A percentile compares a stretch with the other conserved stretches of the same genome.
Conservation (phyloP, 2,113 vertebrate species). For the Apus apus region DNA sequence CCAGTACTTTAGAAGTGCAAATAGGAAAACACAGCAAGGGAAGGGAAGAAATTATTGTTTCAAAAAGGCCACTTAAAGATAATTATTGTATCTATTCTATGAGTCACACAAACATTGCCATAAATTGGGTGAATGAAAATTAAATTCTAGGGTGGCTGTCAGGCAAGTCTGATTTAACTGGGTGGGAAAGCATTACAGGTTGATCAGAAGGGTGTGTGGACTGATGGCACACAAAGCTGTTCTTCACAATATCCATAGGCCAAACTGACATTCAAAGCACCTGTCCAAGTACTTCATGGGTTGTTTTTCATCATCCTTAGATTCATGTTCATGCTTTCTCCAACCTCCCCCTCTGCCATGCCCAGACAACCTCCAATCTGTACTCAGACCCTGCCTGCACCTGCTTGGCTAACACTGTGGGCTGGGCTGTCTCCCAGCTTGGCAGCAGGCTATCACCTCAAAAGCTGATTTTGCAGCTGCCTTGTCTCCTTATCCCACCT, state of each 20-base stretch:
- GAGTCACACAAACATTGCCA: not conserved
- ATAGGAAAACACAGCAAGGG: not conserved
- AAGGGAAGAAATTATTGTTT: not conserved
- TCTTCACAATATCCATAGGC: not conserved
- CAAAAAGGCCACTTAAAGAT: not conserved
- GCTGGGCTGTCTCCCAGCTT: not conserved
- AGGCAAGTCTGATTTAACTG: not conserved
- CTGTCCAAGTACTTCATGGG: not conserved
- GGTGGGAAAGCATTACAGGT: rapidly evolving
- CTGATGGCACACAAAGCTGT: not conserved
- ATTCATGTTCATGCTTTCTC: rapidly evolving
- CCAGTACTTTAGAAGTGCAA: not conserved
- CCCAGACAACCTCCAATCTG: not conserved
- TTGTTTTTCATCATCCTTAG: not conserved
- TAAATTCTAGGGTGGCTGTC: not conserved
- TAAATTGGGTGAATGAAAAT: not conserved
- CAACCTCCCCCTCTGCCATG: not conserved
- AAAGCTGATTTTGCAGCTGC: not conserved
- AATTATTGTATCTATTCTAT: no score
- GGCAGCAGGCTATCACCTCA: not conserved
- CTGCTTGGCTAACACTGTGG: not conserved
- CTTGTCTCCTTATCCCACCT: not conserved
- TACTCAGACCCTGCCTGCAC: not conserved
- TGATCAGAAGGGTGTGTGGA: not conserved
- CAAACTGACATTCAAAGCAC: not conserved